Evolutionary conservation across 2,113 vertebrate species (phyloP), one percentile per base, ranked within the genome.

Genomic region (Rissa tridactyla): DNA sequence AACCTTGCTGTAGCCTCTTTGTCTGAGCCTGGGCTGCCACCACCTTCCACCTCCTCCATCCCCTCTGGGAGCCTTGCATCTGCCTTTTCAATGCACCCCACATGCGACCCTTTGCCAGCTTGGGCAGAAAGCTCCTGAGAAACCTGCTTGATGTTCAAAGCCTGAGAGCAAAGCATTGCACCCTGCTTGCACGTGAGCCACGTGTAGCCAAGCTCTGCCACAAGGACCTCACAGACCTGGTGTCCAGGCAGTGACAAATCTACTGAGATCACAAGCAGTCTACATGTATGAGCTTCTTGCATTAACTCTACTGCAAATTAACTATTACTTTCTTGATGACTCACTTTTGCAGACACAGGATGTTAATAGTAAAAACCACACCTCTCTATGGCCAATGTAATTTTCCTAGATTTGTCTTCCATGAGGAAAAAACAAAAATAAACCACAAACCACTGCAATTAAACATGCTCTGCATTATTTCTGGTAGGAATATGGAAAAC

Each of bases 81-180:
- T 54, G 11, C 6, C 36, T 10, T 36, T 15, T 42, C 42, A 25
- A 15, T 20, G 34, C 6, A 91, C 17, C 15, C 10, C 10, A 46
- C 4, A 57, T 5, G 1, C 0, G 4, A 0, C 4, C 13, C 4
- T 16, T 58, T 62, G 5, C 23, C 36, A 52, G 10, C 20, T 32
- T 57, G 52, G 30, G 46, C 40, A 86, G 55, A 79, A 61, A 70
- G 36, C 4, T 82, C 40, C 29, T 19, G 46, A 88, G 62, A 66
- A 82, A 4, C 34, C 55, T 78, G 29, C 9, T 51, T 0, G 0
- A 18, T 1, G 0, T 42, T 38, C 29, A 79, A 13, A 57, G 11
- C 17, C 36, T 3, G 3, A 65, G 36, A 86, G 60, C 19, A 66
- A 71, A 61, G 16, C 32, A 47, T 15, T 5, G 1, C 19, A 22